A percentile compares a stretch with the other conserved stretches of the same genome.
phyloP scores from a whole-genome alignment of 1,140 invertebrate genomes.

The Tenebrio molitor region DNA sequence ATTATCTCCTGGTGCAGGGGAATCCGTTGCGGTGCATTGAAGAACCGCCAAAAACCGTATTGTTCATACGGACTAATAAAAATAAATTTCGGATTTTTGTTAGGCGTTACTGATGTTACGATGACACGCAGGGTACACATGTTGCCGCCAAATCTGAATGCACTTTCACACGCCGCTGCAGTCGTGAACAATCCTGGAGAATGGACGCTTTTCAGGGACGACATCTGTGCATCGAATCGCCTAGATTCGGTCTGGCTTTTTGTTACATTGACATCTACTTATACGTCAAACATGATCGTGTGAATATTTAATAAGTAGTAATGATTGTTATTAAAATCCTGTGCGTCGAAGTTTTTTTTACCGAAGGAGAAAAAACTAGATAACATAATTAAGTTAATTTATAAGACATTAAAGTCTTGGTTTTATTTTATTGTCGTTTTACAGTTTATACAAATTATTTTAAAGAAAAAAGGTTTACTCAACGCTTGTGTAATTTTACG shows the following conservation, averaged over 20 bases:
- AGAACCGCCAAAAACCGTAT: constrained; percentile 6
- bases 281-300: constrained; percentile 14
- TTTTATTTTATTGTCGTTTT: constrained; percentile 28
- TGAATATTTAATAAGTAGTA: constrained; percentile 21
- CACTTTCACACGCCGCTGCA: constrained; percentile 10
- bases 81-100: constrained; percentile 30
- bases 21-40: constrained; percentile 28
- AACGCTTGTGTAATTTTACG: constrained; percentile 33
- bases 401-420: constrained; percentile 24
- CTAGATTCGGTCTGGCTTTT: too few species aligned
- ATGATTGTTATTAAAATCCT: constrained; percentile 8
- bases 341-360: neutral
- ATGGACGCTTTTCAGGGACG: neutral
- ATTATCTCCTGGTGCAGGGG: constrained; percentile 20
- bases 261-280: too few species aligned
- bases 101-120: constrained; percentile 15
- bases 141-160: constrained; percentile 1
- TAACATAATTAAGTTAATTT: constrained; percentile 40
- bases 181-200: neutral
- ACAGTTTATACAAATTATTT: constrained; percentile 35
- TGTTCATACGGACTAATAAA: neutral
- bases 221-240: too few species aligned
- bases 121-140: constrained; percentile 18
- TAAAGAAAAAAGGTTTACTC: constrained; percentile 18
- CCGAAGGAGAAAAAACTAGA: neutral